Evolutionary conservation across 2,113 vertebrate species (phyloP).

Genomic region (Ciconia maguari): DNA sequence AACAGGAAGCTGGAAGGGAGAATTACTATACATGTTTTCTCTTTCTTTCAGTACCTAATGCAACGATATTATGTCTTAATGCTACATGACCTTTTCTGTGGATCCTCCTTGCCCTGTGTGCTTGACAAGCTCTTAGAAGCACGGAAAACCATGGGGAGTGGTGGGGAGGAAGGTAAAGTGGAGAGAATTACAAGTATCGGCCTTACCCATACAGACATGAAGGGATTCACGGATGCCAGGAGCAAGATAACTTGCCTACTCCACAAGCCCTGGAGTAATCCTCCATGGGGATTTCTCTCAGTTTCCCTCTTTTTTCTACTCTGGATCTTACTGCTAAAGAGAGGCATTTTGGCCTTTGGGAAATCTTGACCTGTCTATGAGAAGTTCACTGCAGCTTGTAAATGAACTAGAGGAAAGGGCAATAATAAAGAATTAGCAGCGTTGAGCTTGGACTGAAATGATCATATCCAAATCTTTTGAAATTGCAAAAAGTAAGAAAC

Average conservation of each 20-base stretch:
- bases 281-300: not conserved
- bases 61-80: not conserved
- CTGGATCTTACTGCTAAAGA: not conserved
- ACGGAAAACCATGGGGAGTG: not conserved
- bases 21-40: not conserved
- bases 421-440: not conserved
- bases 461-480: not conserved
- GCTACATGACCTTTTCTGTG: not conserved
- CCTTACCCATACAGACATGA: not conserved
- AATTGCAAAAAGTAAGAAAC: not conserved
- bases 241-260: not conserved
- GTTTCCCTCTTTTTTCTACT: not conserved
- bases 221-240: not conserved
- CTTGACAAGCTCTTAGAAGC: not conserved
- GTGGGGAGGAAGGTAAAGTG: not conserved
- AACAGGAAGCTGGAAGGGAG: not conserved
- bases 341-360: not conserved
- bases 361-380: not conserved
- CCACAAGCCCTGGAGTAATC: not conserved
- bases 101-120: not conserved
- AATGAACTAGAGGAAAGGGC: not conserved
- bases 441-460: not conserved
- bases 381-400: not conserved
- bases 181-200: not conserved
- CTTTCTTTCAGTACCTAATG: not conserved